A percentile compares a stretch with the other conserved stretches of the same genome.
Conservation (phyloP, 2,888 invertebrate species). For the Sericinus montela region DNA sequence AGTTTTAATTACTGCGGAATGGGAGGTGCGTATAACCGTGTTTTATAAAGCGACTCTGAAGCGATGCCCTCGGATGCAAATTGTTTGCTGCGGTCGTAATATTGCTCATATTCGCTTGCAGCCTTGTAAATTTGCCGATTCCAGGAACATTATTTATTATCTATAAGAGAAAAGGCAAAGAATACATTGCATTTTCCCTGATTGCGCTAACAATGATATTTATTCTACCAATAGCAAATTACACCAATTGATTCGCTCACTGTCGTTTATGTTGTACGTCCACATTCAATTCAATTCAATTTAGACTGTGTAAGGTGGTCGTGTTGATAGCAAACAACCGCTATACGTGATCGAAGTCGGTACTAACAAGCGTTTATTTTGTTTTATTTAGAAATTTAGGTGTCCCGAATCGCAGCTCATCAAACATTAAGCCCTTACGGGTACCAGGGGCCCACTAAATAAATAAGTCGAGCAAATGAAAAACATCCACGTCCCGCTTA, state of each 20-base stretch:
- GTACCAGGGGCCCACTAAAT: constrained; percentile 65
- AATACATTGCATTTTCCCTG: constrained; percentile 32
- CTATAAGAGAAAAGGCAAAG: too few relatives aligned
- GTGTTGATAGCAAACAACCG: constrained; percentile 35
- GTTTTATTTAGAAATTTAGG: constrained; percentile 58
- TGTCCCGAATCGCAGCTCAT: constrained; percentile 65
- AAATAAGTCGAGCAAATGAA: constrained; percentile 73
- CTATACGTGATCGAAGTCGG: constrained; percentile 50
- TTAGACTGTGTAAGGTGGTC: constrained; percentile 39
- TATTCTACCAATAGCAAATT: constrained; percentile 7
- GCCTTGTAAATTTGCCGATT: constrained; percentile 46
- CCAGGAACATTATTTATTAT: constrained; percentile 45
- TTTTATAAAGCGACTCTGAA: constrained; percentile 22
- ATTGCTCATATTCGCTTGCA: constrained; percentile 45
- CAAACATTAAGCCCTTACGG: constrained; percentile 66
- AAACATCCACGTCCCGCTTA: constrained; percentile 60
- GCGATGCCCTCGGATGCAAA: constrained; percentile 40
- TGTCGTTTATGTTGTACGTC: constrained; percentile 4
- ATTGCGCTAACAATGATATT: neutral
- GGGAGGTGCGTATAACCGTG: constrained; percentile 44
- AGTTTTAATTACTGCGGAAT: constrained; percentile 60
- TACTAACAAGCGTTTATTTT: constrained; percentile 40
- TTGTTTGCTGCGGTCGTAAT: constrained; percentile 60
- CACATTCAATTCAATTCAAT: constrained; percentile 30
- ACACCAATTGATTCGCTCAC: neutral